phyloP scores from a whole-genome alignment of 1,140 invertebrate genomes.

The Drosophila rufa region DNA sequence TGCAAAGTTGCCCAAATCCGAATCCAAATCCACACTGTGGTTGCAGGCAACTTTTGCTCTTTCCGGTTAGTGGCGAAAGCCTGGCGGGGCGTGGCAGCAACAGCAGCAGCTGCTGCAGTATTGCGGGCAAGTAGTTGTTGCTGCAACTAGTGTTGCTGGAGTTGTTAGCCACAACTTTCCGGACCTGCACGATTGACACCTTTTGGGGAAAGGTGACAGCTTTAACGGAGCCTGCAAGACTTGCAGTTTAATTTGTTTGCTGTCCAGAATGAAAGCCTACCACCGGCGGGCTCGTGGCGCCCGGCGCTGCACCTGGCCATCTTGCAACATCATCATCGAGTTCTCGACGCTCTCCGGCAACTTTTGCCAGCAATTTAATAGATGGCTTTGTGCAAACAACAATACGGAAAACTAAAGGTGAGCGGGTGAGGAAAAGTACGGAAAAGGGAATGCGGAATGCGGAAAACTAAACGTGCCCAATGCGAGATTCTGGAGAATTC shows the following conservation, averaged over 20 bases:
- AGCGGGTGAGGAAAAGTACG: constrained; percentile 7
- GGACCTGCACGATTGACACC: constrained; percentile 74
- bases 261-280: constrained; percentile 42
- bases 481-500: constrained; percentile 60
- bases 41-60: constrained; percentile 77
- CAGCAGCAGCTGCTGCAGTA: constrained; percentile 45
- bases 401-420: constrained; percentile 25
- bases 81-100: constrained; percentile 9
- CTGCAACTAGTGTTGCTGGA: constrained; percentile 20
- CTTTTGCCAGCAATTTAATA: constrained; percentile 52
- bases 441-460: constrained; percentile 18
- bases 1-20: constrained; percentile 58
- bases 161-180: constrained; percentile 69
- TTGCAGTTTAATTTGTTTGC: constrained; percentile 55
- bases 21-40: constrained; percentile 61
- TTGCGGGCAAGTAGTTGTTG: constrained; percentile 46
- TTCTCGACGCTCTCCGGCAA: constrained; percentile 19
- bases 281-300: neutral
- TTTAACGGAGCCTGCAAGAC: constrained; percentile 54
- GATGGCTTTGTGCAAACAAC: constrained; percentile 51
- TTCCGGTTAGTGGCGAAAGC: constrained; percentile 60
- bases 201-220: constrained; percentile 62
- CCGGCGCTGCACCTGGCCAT: constrained; percentile 11
- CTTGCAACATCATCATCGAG: constrained; percentile 26
- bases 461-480: constrained; percentile 73